Conservation (phyloP, 2,113 vertebrate species). For the Lonchura striata region DNA sequence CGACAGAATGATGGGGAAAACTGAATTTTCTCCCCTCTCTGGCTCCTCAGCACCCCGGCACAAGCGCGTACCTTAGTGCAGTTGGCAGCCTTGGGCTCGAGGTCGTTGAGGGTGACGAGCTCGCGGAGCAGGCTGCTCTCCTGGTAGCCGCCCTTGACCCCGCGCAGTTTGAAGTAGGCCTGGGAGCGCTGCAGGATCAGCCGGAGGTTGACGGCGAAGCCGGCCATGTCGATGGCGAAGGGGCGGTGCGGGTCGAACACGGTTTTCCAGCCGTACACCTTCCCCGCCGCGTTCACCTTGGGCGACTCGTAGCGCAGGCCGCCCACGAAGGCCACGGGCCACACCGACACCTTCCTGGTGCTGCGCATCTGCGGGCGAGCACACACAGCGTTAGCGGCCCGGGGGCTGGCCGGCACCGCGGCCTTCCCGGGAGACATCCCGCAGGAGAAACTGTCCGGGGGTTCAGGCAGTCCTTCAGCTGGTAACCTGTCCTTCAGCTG, state of each 20-base stretch:
- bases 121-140: slow-evolving; percentile 96
- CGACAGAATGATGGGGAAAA: rapidly evolving
- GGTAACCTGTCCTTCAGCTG: too few relatives aligned
- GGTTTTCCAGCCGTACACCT: slow-evolving; percentile 97
- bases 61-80: slow-evolving; percentile 90
- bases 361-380: slow-evolving; percentile 83
- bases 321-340: slow-evolving; percentile 96
- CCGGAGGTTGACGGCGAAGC: slow-evolving; percentile 93
- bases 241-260: slow-evolving; percentile 97
- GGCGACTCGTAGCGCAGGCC: slow-evolving; percentile 96
- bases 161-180: slow-evolving; percentile 97
- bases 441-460: too few relatives aligned
- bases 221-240: slow-evolving; percentile 98
- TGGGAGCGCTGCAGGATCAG: slow-evolving; percentile 94
- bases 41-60: rapidly evolving
- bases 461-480: too few relatives aligned
- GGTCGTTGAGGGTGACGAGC: slow-evolving; percentile 92
- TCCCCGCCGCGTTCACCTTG: slow-evolving; percentile 92
- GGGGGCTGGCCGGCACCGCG: too few relatives aligned
- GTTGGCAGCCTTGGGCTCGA: slow-evolving; percentile 98
- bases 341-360: slow-evolving; percentile 93
- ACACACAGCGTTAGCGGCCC: too few relatives aligned
- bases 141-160: slow-evolving; percentile 97
- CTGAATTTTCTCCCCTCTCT: rapidly evolving
- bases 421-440: too few relatives aligned